Evolutionary conservation across 2,888 invertebrate genomes (phyloP).

Genomic region (Mesorhabditis spiculigera): DNA sequence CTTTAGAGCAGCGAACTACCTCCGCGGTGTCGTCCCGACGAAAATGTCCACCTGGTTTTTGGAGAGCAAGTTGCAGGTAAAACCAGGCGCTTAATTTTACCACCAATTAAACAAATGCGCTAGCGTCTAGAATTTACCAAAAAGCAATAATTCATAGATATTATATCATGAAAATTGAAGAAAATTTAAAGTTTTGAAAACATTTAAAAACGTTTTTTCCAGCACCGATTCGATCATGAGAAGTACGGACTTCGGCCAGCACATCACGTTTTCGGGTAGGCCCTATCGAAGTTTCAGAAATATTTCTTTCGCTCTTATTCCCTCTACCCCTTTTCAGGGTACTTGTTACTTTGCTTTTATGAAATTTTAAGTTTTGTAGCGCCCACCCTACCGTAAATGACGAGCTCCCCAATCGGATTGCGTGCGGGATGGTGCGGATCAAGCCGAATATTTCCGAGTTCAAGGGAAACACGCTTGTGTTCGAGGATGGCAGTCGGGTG

Average conservation of each 20-base stretch:
- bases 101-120: no score
- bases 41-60: constrained; percentile 16
- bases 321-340: no score
- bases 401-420: constrained; percentile 62
- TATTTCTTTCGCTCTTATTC: no score
- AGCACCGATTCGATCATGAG: constrained; percentile 55
- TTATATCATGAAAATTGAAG: no score
- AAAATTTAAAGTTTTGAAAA: no score
- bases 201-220: no score
- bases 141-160: no score
- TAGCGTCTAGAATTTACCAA: no score
- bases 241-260: constrained; percentile 60
- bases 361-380: constrained; percentile 21
- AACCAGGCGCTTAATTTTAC: no score
- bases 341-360: no score
- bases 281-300: no score
- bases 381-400: constrained; percentile 60
- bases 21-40: constrained; percentile 13
- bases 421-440: constrained; percentile 48
- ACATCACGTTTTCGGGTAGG: constrained; percentile 45
- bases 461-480: constrained; percentile 30
- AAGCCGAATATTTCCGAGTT: constrained; percentile 35
- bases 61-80: constrained; percentile 22
- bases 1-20: background rate
- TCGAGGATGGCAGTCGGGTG: constrained; percentile 38